Conservation (phyloP, 2,113 vertebrate species). For the Hirundichthys speculiger region DNA sequence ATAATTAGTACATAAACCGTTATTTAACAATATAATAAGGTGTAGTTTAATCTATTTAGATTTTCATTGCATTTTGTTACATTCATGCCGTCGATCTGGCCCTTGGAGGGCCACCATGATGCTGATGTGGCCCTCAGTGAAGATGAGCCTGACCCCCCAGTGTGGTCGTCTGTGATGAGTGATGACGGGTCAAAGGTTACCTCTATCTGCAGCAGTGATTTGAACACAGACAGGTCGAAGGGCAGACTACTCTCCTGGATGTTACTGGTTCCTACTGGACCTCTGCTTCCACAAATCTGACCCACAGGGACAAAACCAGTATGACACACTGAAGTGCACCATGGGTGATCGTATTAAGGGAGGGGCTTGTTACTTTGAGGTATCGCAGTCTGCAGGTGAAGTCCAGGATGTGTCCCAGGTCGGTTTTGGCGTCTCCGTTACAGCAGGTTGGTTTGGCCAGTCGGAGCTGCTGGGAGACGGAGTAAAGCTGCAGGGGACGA, state of each 20-base stretch:
- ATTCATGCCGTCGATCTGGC: too few relatives aligned
- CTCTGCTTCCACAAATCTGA: constrained; percentile 89
- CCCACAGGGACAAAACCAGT: constrained; percentile 8
- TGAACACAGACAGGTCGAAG: constrained; percentile 95
- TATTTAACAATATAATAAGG: too few relatives aligned
- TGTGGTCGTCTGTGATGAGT: too few relatives aligned
- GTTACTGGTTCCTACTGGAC: constrained; percentile 92
- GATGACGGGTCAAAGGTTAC: too few relatives aligned
- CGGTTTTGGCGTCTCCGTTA: constrained; percentile 93
- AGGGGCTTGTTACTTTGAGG: constrained; percentile 83
- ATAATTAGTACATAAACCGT: too few relatives aligned
- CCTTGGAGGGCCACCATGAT: too few relatives aligned
- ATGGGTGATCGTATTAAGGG: background rate
- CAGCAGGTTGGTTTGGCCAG: constrained; percentile 91
- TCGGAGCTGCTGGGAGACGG: constrained; percentile 90
- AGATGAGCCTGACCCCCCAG: too few relatives aligned
- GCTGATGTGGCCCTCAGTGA: too few relatives aligned
- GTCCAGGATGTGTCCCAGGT: constrained; percentile 96
- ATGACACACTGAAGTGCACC: background rate
- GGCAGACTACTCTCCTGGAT: constrained; percentile 90
- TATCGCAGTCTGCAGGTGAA: constrained; percentile 97
- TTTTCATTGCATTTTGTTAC: too few relatives aligned
- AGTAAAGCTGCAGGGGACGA: constrained; percentile 90
- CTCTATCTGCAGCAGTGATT: constrained; percentile 95
- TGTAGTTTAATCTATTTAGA: too few relatives aligned